These are phyloP conservation scores for Pseudomyrmex gracilis DNA, from an alignment of 1,140 invertebrate genomes.

Conservation along the genomic window DNA sequence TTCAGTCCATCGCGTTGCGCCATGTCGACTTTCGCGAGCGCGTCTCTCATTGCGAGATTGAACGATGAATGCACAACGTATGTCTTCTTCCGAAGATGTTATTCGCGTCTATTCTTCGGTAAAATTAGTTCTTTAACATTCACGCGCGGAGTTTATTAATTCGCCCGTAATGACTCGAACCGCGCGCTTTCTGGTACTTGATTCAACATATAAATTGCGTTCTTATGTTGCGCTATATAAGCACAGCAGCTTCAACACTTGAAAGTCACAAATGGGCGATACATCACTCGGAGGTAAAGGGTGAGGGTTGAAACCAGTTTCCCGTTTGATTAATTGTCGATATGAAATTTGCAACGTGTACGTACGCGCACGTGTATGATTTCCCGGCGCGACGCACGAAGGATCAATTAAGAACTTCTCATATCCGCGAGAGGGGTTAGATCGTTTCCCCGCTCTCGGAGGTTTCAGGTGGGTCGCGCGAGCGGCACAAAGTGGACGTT, in stretches of 20 bases:
- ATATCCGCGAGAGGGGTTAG: conserved; percentile 33
- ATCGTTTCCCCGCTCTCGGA: background rate
- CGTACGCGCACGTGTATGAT: background rate
- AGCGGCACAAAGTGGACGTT: conserved; percentile 74
- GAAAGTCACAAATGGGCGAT: conserved; percentile 15
- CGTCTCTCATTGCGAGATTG: background rate
- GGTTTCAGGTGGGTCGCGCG: background rate
- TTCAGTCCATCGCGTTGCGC: conserved; percentile 26
- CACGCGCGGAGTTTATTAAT: no score
- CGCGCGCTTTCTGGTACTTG: background rate
- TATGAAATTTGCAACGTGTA: conserved; percentile 21
- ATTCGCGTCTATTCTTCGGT: background rate
- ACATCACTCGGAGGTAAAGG: background rate
- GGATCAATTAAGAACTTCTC: conserved; percentile 17
- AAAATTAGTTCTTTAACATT: background rate
- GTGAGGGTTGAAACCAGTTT: conserved; percentile 31
- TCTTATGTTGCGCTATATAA: background rate
- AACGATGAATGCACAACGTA: background rate
- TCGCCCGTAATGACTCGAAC: no score
- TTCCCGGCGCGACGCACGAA: background rate
- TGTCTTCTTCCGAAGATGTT: background rate
- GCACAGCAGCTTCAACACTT: conserved; percentile 6
- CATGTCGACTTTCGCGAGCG: background rate
- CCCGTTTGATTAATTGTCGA: conserved; percentile 34
- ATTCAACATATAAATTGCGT: conserved; percentile 10